These are phyloP conservation scores for Cladopsammia gracilis DNA, from an alignment of 64 coral and sea anemone genomes.

Conservation along the genomic window DNA sequence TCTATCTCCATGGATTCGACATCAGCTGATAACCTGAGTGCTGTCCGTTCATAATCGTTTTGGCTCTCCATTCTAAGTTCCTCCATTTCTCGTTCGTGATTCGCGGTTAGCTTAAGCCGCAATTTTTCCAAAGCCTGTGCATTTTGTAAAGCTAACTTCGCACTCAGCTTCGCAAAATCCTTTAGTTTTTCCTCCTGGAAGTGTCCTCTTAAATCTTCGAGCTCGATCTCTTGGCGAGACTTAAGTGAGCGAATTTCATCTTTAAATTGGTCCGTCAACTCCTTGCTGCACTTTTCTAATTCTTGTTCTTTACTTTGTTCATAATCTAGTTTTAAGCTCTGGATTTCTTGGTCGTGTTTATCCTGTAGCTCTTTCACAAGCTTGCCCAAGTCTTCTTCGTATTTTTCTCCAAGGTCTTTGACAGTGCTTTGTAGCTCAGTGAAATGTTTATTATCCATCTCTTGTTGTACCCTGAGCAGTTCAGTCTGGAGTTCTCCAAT, in stretches of 20 bases:
- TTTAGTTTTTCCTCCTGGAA: constrained; percentile 83
- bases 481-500: constrained; percentile 83
- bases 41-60: constrained; percentile 88
- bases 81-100: constrained; percentile 91
- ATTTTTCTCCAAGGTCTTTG: constrained; percentile 75
- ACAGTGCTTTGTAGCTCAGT: constrained; percentile 77
- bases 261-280: constrained; percentile 62
- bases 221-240: constrained; percentile 83
- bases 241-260: constrained; percentile 70
- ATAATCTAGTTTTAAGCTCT: constrained; percentile 71
- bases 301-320: constrained; percentile 68
- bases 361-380: constrained; percentile 74
- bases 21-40: constrained; percentile 75
- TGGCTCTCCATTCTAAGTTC: constrained; percentile 91
- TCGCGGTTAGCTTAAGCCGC: constrained; percentile 52
- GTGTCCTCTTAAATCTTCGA: constrained; percentile 70
- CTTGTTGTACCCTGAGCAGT: constrained; percentile 69
- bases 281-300: constrained; percentile 54
- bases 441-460: constrained; percentile 73
- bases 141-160: constrained; percentile 85
- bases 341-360: constrained; percentile 84
- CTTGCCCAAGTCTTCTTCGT: constrained; percentile 74
- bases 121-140: constrained; percentile 85
- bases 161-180: constrained; percentile 80
- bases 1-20: constrained; percentile 85